A percentile compares a stretch with the other conserved stretches of the same genome.
phyloP scores from a whole-genome alignment of 2,113 vertebrate species.

The Paedocypris sp. region DNA sequence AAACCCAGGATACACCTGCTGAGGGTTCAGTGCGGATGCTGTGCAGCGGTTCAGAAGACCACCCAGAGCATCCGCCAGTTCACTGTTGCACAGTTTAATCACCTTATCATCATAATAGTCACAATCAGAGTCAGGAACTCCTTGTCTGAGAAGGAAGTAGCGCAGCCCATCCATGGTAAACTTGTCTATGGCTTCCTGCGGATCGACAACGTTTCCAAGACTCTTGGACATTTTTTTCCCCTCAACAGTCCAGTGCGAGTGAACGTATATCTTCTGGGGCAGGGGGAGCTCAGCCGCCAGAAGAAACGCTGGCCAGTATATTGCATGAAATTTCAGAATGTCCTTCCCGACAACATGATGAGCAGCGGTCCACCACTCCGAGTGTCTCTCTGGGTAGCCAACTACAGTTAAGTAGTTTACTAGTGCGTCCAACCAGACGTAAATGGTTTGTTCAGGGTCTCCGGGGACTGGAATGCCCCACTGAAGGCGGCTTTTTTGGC shows the following conservation, averaged over 20 bases:
- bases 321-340: slow-evolving; percentile 86
- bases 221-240: slow-evolving; percentile 98
- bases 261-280: slow-evolving; percentile 72
- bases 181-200: slow-evolving; percentile 50
- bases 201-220: slow-evolving; percentile 82
- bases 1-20: slow-evolving; percentile 69
- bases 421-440: slow-evolving; percentile 92
- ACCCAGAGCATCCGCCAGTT: slow-evolving; percentile 81
- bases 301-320: slow-evolving; percentile 93
- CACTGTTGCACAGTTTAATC: slow-evolving; percentile 73
- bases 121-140: slow-evolving; percentile 79
- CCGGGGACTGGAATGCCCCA: slow-evolving; percentile 87
- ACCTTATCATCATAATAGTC: slow-evolving; percentile 82
- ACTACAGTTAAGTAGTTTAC: slow-evolving; percentile 84
- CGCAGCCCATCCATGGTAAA: slow-evolving; percentile 80
- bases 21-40: slow-evolving; percentile 73
- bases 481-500: slow-evolving; percentile 71
- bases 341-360: slow-evolving; percentile 87
- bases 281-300: slow-evolving; percentile 72
- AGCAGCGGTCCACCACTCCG: slow-evolving; percentile 62
- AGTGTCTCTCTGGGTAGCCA: slow-evolving; percentile 70
- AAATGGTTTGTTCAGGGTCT: slow-evolving; percentile 77
- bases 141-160: slow-evolving; percentile 88
- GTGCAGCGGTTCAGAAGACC: slow-evolving; percentile 87
- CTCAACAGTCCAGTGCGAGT: slow-evolving; percentile 87